Percentiles rank a stretch among this genome's conserved stretches.
phyloP scores from a whole-genome alignment of 2,797 vertebrate genomes.

The Microhierax caerulescens region DNA sequence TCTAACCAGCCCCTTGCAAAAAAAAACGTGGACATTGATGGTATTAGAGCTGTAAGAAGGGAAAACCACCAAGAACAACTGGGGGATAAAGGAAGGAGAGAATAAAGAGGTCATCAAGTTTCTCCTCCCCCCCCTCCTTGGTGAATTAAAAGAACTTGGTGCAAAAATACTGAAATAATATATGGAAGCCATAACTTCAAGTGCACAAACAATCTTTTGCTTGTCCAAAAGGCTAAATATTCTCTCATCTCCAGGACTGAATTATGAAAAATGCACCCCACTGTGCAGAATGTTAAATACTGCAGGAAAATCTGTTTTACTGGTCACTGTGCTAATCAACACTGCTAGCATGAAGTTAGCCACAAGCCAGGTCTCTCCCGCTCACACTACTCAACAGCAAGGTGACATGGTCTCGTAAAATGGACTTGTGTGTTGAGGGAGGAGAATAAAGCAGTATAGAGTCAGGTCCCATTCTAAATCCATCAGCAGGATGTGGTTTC shows the following conservation, averaged over 20 bases:
- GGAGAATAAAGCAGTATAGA: not conserved
- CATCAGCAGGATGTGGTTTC: not conserved
- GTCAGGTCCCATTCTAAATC: not conserved
- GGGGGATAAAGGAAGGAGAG: not conserved
- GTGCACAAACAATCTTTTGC: not conserved
- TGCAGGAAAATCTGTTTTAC: not conserved
- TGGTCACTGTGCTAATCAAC: not conserved
- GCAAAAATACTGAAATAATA: not conserved
- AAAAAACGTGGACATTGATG: not conserved
- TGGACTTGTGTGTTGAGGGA: not conserved
- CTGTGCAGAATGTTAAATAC: not conserved
- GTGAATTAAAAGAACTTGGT: not conserved
- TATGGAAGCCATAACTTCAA: not conserved
- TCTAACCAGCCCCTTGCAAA: not conserved
- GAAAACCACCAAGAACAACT: not conserved
- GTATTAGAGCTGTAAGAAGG: not conserved
- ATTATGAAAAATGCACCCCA: not conserved
- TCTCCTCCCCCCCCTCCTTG: not conserved
- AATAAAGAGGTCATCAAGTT: not conserved
- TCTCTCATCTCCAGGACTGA: not conserved
- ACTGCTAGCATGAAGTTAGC: not conserved
- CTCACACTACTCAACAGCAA: not conserved
- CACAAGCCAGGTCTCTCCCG: not conserved
- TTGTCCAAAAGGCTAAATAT: not conserved
- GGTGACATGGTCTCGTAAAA: not conserved